Conservation (phyloP, 2,888 invertebrate genomes). For the Uropetala carovei region DNA sequence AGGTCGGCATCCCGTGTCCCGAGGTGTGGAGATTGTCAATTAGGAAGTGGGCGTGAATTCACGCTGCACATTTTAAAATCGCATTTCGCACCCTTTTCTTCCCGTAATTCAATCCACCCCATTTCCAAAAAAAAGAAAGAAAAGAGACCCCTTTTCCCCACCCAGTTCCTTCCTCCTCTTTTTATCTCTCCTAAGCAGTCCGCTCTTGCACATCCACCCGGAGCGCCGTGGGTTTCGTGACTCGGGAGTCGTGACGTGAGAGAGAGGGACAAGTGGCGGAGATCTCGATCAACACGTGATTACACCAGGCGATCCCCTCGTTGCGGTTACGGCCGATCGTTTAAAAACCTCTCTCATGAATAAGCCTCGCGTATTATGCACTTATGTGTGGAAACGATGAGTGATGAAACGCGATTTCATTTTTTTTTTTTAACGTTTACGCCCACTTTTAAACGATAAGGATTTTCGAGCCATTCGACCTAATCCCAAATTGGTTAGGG, state of each 20-base stretch:
- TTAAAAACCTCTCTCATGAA: not conserved
- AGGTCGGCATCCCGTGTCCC: not conserved
- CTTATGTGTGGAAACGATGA: not conserved
- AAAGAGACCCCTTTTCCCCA: not conserved
- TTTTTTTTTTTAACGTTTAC: not conserved
- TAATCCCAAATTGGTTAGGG: not conserved
- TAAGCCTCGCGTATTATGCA: not conserved
- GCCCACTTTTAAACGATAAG: not conserved
- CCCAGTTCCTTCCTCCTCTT: not conserved
- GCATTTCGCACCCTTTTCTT: conserved; percentile 1
- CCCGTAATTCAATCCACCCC: not conserved
- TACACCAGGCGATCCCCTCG: not conserved
- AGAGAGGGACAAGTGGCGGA: not conserved
- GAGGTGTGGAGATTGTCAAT: not conserved
- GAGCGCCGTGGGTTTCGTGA: not conserved
- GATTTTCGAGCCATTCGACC: not conserved
- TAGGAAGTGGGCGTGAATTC: conserved; percentile 12
- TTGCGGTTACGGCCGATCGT: not conserved
- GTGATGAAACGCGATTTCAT: conserved; percentile 4
- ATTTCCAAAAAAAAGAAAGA: not conserved
- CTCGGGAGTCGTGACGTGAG: not conserved
- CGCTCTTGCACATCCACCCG: not conserved
- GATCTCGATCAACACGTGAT: not conserved
- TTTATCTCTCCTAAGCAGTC: not conserved
- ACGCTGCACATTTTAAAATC: not conserved